Evolutionary conservation across 2,888 invertebrate genomes (phyloP), one percentile per base, ranked within the genome.

Genomic region (Metalampra italica): DNA sequence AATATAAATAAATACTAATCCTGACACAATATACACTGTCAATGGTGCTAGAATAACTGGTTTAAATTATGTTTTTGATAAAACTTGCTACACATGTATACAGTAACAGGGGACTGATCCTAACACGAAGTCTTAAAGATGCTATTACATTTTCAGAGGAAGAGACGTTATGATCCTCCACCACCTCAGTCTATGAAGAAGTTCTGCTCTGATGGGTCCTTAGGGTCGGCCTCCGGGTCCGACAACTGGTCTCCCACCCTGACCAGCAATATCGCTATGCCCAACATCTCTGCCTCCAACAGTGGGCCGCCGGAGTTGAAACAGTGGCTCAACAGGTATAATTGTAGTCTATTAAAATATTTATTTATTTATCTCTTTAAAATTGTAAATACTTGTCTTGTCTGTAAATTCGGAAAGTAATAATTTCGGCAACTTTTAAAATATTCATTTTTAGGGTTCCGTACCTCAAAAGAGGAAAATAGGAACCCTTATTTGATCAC

Each of bases 311-410:
- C 86, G 0, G 86, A 87, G 29, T 54, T 88, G 1, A 81, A 79
- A 46, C 80, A 78, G 37, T 89, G 88, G 88, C 68, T 89, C 0
- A 78, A 67, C 55, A 81, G 76, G 88, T 87, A 54, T 56, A 48
- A 39, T 8, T 11, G 13, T 41, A 30, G n/a, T 41, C 14, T 11
- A 36, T 11, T 8, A 36, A n/a, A n/a, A 34, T 1, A 34, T 11
- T 9, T 34, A 9, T 34, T 7, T 11, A 11, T 34, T 34, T 11
- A 34, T 11, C 34, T 34, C 2, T 7, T 9, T 34, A 2, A 4
- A 34, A 30, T 30, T 30, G 5, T 30, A 7, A 7, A 30, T 7
- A 7, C 30, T 7, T n/a, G n/a, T n/a, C n/a, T n/a, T n/a, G n/a
- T n/a, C n/a, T n/a, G n/a, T n/a, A n/a, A n/a, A n/a, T n/a, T n/a